Evolutionary conservation across 2,113 vertebrate species (phyloP).

Genomic region (Diadophis punctatus): DNA sequence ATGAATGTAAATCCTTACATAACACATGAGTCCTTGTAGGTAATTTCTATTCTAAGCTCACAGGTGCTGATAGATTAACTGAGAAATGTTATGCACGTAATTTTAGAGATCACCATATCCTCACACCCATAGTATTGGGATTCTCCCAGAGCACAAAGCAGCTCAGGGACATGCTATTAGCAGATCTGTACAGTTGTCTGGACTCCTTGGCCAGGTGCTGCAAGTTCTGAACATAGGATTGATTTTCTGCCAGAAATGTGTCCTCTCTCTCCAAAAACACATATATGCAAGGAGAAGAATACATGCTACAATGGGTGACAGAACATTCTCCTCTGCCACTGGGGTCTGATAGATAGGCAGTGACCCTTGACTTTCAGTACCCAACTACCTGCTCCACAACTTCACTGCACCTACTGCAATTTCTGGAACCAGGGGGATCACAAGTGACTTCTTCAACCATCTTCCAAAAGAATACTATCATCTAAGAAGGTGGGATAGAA

Average conservation of each 20-base stretch:
- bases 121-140: not conserved
- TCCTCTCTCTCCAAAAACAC: not conserved
- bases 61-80: not conserved
- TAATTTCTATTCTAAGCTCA: not conserved
- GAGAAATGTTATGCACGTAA: not conserved
- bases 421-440: not conserved
- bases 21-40: not conserved
- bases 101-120: not conserved
- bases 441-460: not conserved
- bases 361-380: not conserved
- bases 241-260: not conserved
- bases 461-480: not conserved
- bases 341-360: not conserved
- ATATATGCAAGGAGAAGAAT: not conserved
- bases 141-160: not conserved
- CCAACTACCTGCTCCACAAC: not conserved
- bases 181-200: not conserved
- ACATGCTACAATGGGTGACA: not conserved
- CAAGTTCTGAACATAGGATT: not conserved
- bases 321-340: not conserved
- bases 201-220: not conserved
- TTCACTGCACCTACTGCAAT: not conserved
- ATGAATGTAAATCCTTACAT: not conserved
- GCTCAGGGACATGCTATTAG: not conserved
- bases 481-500: not conserved